Base-by-base conservation (phyloP, 2,888 invertebrate genomes). In the Bellardia pandia region DNA sequence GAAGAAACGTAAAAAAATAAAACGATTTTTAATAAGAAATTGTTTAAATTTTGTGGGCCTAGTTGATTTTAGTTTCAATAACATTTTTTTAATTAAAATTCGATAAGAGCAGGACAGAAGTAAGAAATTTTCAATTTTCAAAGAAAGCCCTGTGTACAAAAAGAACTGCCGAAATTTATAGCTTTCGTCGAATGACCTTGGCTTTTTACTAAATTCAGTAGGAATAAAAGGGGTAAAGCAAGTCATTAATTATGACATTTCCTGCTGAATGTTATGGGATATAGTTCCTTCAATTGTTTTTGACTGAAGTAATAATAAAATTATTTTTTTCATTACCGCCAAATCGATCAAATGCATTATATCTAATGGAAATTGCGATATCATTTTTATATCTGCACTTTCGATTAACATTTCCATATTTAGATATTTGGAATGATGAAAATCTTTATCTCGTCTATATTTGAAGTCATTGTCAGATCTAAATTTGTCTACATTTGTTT, bases 301-400 rank as follows among this genome's bases (percentile, higher is more conserved):
- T 2, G 45, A 45, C 37, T 42, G 16, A 23, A 69, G 11, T 51
- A 69, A 7, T 48, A 13, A 14, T 13, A 51, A 51, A 33, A 69
- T 48, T 45, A 69, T 69, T 69, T 33, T 69, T 33, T 51, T 69
- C 69, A 69, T 69, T 30, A 69, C 69, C 33, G 33, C 69, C 7
- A 69, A 48, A 51, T 69, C 48, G 14, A 69, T 23, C 13, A 69
- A 51, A 30, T 69, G 68, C 51, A 69, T 69, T 2, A 69, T 0
- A 51, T n/a, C n/a, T n/a, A n/a, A n/a, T n/a, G n/a, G n/a, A n/a
- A n/a, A n/a, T n/a, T n/a, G n/a, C n/a, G n/a, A 51, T 51, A 69
- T 51, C 69, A 64, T 64, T 37, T 60, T 60, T 5, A 33, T 60
- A 14, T n/a, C 30, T 2, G 42, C 42, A 66, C 9, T 66, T 42